Percentiles rank a stretch among this genome's conserved stretches.
These are phyloP conservation scores for Scaptomyza montana DNA, from an alignment of 1,140 invertebrate genomes.

Conservation along the genomic window DNA sequence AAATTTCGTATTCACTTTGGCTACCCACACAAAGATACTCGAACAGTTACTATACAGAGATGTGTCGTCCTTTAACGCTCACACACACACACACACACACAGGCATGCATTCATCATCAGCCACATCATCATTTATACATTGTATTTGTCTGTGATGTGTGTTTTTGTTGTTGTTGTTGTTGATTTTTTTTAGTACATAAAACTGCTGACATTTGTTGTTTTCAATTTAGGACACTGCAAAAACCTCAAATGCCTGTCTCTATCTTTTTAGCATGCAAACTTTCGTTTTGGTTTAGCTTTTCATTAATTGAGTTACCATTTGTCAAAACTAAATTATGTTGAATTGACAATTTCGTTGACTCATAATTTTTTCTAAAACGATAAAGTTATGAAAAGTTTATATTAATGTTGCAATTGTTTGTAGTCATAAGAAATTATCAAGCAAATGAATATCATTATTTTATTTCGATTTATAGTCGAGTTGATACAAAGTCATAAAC, in stretches of 20 bases:
- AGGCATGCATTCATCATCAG: slow-evolving; percentile 74
- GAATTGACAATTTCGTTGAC: slow-evolving; percentile 42
- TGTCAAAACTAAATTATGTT: slow-evolving; percentile 61
- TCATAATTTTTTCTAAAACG: not conserved
- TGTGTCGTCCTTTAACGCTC: slow-evolving; percentile 23
- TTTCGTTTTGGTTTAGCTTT: slow-evolving; percentile 46
- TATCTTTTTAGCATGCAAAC: slow-evolving; percentile 4
- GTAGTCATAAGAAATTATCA: too few relatives aligned
- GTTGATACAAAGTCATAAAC: not conserved
- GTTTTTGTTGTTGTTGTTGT: not conserved
- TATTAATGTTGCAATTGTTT: not conserved
- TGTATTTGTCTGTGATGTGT: slow-evolving; percentile 67
- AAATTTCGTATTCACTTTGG: slow-evolving; percentile 79
- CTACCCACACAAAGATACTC: slow-evolving; percentile 45
- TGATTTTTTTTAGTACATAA: slow-evolving; percentile 65
- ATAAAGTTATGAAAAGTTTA: not conserved
- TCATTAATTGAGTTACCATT: slow-evolving; percentile 73
- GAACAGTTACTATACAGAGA: slow-evolving; percentile 16
- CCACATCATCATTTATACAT: slow-evolving; percentile 81
- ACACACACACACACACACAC: slow-evolving; percentile 24
- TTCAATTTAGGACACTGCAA: slow-evolving; percentile 62
- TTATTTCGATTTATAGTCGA: too few relatives aligned
- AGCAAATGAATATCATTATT: too few relatives aligned
- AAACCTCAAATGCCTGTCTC: slow-evolving; percentile 10
- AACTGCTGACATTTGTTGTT: slow-evolving; percentile 79